Conservation (phyloP, 2,888 invertebrate species). For the Pantelozetes paolii region DNA sequence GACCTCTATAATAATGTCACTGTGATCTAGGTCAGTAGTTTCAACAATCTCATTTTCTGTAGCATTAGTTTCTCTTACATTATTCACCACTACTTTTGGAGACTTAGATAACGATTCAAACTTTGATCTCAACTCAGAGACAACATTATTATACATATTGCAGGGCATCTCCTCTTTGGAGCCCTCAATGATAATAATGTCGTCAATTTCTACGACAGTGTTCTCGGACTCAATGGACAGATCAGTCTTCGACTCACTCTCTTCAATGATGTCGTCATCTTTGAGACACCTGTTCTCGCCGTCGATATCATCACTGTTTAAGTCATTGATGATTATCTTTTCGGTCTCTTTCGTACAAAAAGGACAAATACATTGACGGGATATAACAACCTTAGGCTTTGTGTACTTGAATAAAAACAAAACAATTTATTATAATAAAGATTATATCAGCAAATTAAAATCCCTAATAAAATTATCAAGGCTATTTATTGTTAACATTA, state of each 20-base stretch:
- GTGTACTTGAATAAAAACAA: too few relatives aligned
- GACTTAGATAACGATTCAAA: too few relatives aligned
- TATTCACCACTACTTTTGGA: too few relatives aligned
- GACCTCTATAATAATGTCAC: too few relatives aligned
- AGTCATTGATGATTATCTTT: slow-evolving; percentile 2
- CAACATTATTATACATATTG: slow-evolving; percentile 22
- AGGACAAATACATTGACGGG: slow-evolving; percentile 29
- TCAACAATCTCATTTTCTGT: too few relatives aligned
- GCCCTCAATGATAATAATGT: not conserved
- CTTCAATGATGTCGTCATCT: not conserved
- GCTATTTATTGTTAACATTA: too few relatives aligned
- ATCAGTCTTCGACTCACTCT: not conserved
- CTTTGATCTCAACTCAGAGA: slow-evolving; percentile 2
- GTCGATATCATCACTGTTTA: not conserved
- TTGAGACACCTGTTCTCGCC: not conserved
- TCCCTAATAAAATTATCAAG: too few relatives aligned
- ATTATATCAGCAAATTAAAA: too few relatives aligned
- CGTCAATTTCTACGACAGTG: not conserved
- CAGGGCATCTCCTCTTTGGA: slow-evolving; percentile 15
- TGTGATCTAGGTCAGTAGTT: too few relatives aligned
- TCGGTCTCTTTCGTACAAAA: slow-evolving; percentile 26
- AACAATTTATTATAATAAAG: too few relatives aligned
- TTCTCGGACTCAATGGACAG: not conserved
- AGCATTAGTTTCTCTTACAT: too few relatives aligned
- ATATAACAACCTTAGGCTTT: slow-evolving; percentile 8